Base-by-base conservation (phyloP, 2,797 vertebrate genomes). In the Neomorphus geoffroyi region DNA sequence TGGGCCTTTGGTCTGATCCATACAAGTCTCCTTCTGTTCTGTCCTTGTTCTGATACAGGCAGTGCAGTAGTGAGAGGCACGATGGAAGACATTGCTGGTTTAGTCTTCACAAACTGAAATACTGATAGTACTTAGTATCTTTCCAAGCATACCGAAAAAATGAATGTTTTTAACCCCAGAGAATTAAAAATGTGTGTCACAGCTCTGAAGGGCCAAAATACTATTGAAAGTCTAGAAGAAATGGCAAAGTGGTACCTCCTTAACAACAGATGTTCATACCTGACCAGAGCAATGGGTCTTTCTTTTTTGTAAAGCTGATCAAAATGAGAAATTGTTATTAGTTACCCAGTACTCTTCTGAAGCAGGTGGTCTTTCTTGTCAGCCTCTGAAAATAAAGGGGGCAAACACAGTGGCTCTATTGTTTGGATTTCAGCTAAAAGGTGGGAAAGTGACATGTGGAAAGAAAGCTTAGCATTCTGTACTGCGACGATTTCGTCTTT, bases 351-450 rank as follows among this genome's bases (percentile, higher is more conserved):
- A 75, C 56, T 75, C 43, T 46, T 30, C 58, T 24, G 21, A 85
- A 50, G 32, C 10, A 65, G 21, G 18, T 79, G 18, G 1, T 61
- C 50, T 75, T 79, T 72, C 54, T 73, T 77, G 33, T 7, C 28
- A 88, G 16, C 22, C 48, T 33, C 33, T 80, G 16, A 45, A 23
- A 51, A n/a, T 4, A 79, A 51, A 75, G 23, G 3, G 12, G 4
- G 4, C 32, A 39, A 26, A 15, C 2, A 12, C 1, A 3, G 39
- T 66, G 12, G 23, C 3, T 27, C 26, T 45, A 1, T 18, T 56
- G 26, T 77, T 70, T 62, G 14, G 21, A 70, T 89, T 92, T 86
- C 56, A 22, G 8, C 5, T 78, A 65, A 35, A 80, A 48, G 2
- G 0, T 48, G 22, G 33, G 41, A 64, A 88, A 35, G 5, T 1